Evolutionary conservation across 2,797 vertebrate species (phyloP), one percentile per base, ranked within the genome.

Genomic region (Onychomys leucogaster): DNA sequence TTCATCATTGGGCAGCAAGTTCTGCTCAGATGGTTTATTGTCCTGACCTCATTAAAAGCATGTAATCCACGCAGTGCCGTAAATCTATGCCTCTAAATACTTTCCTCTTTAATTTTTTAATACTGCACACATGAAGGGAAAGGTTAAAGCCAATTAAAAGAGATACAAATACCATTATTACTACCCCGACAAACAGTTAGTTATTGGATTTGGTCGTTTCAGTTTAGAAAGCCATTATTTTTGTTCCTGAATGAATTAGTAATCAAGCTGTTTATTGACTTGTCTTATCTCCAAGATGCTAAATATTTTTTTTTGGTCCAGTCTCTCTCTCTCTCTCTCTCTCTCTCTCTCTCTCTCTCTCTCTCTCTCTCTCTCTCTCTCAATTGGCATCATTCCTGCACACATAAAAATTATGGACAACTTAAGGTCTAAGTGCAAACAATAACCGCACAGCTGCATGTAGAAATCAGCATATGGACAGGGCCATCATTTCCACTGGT

Each of bases 91-190:
- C 97, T 98, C 97, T 98, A 98, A 98, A 98, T 98, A 98, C 96
- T 96, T 94, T 86, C 94, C 96, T 97, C 94, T 97, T 98, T 97
- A 98, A 97, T 98, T 98, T 98, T 98, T 98, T 97, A 98, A 98
- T 97, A 98, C 97, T 93, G 98, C 21, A 94, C 97, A 98, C 96
- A 97, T 94, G 98, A 98, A 98, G 95, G 80, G 94, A 98, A 98
- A 99, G 97, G 98, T 98, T 98, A 98, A 98, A 98, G 96, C 92
- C 96, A 98, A 98, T 98, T 98, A 98, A 98, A 96, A 98, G 96
- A 98, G 93, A 98, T 96, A 98, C 96, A 98, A 98, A 98, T 98
- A 98, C 95, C 85, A 98, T 97, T 98, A 98, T 97, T 98, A 98
- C 97, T 97, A 94, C 77, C 92, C 93, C 96, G 96, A 97, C 96